phyloP scores from a whole-genome alignment of 1,140 invertebrate genomes.

The Drosophila prosaltans region DNA sequence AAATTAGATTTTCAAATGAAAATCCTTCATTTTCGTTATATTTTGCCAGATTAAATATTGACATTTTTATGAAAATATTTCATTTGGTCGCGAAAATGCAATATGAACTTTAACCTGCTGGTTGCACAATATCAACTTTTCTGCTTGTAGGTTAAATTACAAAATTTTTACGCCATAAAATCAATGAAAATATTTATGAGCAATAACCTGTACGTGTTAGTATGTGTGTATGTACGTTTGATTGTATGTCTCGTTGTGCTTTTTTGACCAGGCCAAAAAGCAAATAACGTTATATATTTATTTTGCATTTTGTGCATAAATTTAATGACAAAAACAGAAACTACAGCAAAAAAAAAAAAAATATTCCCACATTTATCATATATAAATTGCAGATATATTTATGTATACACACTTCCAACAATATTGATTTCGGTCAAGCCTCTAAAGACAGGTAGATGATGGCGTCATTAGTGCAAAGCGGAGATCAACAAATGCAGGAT shows the following conservation, averaged over 20 bases:
- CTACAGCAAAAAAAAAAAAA: not conserved
- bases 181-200: slow-evolving; percentile 13
- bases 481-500: too few relatives aligned
- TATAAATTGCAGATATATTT: not conserved
- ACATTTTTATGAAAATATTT: slow-evolving; percentile 2
- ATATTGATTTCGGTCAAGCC: not conserved
- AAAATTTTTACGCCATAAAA: slow-evolving; percentile 12
- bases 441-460: not conserved
- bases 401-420: not conserved
- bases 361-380: not conserved
- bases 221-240: not conserved
- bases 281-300: slow-evolving; percentile 9
- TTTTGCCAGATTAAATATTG: not conserved
- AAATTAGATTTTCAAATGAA: not conserved
- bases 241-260: not conserved
- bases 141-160: slow-evolving; percentile 1
- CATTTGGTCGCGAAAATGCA: not conserved
- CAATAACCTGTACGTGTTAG: not conserved
- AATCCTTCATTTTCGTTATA: not conserved
- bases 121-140: not conserved
- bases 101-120: not conserved
- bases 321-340: slow-evolving; percentile 11
- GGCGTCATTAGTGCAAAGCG: not conserved
- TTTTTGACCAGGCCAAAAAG: slow-evolving; percentile 2
- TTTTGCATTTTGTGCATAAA: slow-evolving; percentile 12